Evolutionary conservation across 2,888 invertebrate species (phyloP), one percentile per base, ranked within the genome.

Genomic region (Apeira syringaria): DNA sequence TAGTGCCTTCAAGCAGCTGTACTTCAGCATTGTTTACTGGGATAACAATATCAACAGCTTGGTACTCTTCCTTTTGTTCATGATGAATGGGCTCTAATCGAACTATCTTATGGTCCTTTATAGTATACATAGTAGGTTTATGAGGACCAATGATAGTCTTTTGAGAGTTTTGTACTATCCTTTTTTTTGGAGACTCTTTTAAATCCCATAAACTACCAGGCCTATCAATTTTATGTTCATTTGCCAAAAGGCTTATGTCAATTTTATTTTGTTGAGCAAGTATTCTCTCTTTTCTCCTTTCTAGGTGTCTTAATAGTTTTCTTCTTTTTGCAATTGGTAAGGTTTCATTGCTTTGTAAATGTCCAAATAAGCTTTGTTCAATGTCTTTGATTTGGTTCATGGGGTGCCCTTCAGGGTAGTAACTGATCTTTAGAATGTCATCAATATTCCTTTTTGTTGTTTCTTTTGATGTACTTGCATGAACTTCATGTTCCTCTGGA

Each of bases 351-450:
- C 68, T 61, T 47, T 74, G 71, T n/a, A 90, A 62, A 53, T 91
- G 83, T 1, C 82, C 78, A 59, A 91, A 91, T 32, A 91, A 50
- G 27, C 83, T 75, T 31, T 84, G 61, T 60, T 92, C 91, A 9
- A 92, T 59, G 33, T 87, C 73, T 55, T 87, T 83, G 2, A 92
- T 61, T 26, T 84, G 70, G 59, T 92, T 85, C 69, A 92, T 91
- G 7, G 92, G 92, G 54, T 91, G 91, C 2, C 80, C 81, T 18
- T 80, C 73, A 0, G 85, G 81, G 38, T 83, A 86, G 15, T 15
- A 15, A 15, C 4, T 15, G 15, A 4, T 63, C 26, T 69, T 66
- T 4, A 69, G 64, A 4, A 61, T 41, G 39, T 55, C 63, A 10
- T 66, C 59, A 5, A 59, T 33, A n/a, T 71, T 49, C 36, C 68